A percentile compares a stretch with the other conserved stretches of the same genome.
These are phyloP conservation scores for Pediacus dermestoides DNA, from an alignment of 2,888 invertebrate species.

Conservation along the genomic window DNA sequence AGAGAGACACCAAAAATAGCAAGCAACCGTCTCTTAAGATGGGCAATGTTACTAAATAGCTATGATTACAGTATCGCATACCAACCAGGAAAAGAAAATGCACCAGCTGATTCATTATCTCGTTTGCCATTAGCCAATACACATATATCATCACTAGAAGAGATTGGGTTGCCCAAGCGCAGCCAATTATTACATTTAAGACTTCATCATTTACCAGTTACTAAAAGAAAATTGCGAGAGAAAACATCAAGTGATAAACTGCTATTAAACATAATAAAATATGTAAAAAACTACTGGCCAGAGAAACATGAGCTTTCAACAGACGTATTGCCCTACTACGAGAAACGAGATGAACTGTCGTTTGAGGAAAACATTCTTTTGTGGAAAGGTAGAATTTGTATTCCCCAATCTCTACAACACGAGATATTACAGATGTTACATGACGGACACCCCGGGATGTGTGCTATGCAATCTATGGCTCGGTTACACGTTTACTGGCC, in stretches of 20 bases:
- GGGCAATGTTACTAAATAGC: constrained; percentile 14
- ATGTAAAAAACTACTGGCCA: constrained; percentile 12
- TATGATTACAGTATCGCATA: constrained; percentile 14
- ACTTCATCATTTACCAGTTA: too few species aligned
- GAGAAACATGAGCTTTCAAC: constrained; percentile 8
- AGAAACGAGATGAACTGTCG: constrained; percentile 24
- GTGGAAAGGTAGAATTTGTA: constrained; percentile 18
- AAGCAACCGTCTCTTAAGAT: constrained; percentile 15
- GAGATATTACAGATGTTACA: constrained; percentile 16
- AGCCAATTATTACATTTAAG: too few species aligned
- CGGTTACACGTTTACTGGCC: constrained; percentile 27
- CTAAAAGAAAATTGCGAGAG: too few species aligned
- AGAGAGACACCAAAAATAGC: constrained; percentile 11
- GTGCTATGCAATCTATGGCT: constrained; percentile 24
- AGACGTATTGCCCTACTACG: constrained; percentile 19
- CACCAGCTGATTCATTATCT: constrained; percentile 14
- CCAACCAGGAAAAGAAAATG: constrained; percentile 14
- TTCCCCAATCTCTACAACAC: constrained; percentile 8
- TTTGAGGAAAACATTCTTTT: constrained; percentile 18
- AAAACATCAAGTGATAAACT: constrained; percentile 9
- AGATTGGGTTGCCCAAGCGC: too few species aligned
- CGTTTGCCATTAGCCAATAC: constrained; percentile 8
- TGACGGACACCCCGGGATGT: constrained; percentile 22
- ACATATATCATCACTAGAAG: constrained; percentile 7
- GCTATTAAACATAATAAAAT: constrained; percentile 9